Evolutionary conservation across 2,888 invertebrate genomes (phyloP).

Genomic region (Coleophora deauratella): DNA sequence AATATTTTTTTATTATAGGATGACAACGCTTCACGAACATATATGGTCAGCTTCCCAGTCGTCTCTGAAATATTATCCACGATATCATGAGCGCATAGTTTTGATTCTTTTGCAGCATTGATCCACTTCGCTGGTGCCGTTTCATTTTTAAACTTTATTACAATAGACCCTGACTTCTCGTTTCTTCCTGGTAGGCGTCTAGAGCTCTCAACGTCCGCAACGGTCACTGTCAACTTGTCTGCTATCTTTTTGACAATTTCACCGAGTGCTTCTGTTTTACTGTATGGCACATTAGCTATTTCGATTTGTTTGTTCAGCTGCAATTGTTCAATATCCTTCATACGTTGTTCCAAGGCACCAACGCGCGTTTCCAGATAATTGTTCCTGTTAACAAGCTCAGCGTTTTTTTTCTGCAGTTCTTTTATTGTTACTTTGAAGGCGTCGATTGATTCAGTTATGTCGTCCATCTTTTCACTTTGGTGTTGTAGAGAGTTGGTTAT

Average conservation of each 20-base stretch:
- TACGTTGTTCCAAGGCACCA: neutral
- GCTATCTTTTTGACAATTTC: neutral
- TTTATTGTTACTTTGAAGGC: neutral
- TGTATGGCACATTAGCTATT: neutral
- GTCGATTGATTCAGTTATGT: neutral
- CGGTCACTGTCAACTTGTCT: neutral
- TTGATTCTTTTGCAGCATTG: neutral
- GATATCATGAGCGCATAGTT: neutral
- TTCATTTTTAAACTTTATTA: neutral
- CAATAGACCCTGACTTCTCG: neutral
- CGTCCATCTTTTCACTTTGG: conserved; percentile 1
- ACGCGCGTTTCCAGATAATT: neutral
- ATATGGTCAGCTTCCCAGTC: neutral
- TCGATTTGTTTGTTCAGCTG: neutral
- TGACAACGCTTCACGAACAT: conserved; percentile 1
- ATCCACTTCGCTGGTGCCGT: neutral
- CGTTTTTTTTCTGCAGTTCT: conserved; percentile 1
- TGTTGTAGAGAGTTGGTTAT: neutral
- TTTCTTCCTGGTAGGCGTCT: neutral
- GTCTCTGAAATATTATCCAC: neutral
- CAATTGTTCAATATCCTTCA: neutral
- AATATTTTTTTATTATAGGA: neutral
- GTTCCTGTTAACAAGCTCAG: conserved; percentile 1
- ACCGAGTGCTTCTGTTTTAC: neutral
- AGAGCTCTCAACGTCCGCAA: neutral